Base-by-base conservation (phyloP, 23 tunicate species). In the Trididemnum clinides region DNA sequence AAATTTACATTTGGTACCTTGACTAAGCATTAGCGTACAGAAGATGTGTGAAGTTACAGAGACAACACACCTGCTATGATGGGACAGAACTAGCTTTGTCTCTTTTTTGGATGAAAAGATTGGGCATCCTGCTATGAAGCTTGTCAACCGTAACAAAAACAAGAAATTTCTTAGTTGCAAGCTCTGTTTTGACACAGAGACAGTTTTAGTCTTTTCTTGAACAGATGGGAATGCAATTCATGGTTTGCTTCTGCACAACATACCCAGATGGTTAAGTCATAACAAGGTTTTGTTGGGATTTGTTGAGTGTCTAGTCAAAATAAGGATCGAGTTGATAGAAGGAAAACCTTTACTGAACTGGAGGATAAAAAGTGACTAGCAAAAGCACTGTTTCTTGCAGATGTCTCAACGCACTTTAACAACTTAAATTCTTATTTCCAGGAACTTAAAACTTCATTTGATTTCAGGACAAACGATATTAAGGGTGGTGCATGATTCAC, bases 341-440 rank as follows among this genome's bases (percentile, higher is more conserved):
- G 28, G 37, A 75, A 75, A 62, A 62, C 59, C 22, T 75, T 34
- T 62, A 62, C 59, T 75, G 81, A 75, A 75, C 81, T 75, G 65
- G 81, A 75, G 81, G 59, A 75, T 35, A n/a, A 62, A 75, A 75
- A 75, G 65, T 75, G 81, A 35, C 81, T 75, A 28, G 81, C 33
- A 75, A 75, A 75, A 75, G 12, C 37, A 75, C 34, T 75, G 59
- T 75, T 75, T 75, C 81, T 34, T 38, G 28, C 65, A 22, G 81
- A 75, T 37, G 37, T 75, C 81, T 34, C 81, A 28, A 19, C 81
- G 26, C 59, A 75, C 50, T 35, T 75, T 37, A 75, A 35, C 81
- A 21, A 75, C 23, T 35, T 75, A 22, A 75, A 37, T 75, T 28
- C 37, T 75, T 62, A 62, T 75, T 62, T 75, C 28, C 81, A 34